phyloP scores from a whole-genome alignment of 2,797 vertebrate species.

The Lutjanus argentimaculatus region DNA sequence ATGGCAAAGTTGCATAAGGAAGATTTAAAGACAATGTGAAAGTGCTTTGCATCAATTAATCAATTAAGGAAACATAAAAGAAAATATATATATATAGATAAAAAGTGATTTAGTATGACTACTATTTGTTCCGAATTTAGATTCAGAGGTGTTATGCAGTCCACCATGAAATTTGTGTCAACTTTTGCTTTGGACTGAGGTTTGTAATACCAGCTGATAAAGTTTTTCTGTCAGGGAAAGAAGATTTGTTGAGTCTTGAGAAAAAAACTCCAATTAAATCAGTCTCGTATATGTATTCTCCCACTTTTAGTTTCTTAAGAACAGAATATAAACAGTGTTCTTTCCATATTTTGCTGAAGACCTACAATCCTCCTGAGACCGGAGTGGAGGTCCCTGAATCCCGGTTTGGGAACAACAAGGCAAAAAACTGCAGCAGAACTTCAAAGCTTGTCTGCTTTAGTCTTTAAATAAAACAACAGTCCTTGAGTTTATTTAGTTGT shows the following conservation, averaged over 20 bases:
- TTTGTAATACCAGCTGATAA: neutral
- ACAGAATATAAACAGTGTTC: neutral
- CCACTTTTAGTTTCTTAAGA: neutral
- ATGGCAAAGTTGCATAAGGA: neutral
- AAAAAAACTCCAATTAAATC: neutral
- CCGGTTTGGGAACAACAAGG: conserved; percentile 8
- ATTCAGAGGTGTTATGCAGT: neutral
- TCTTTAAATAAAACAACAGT: conserved; percentile 19
- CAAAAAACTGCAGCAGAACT: neutral
- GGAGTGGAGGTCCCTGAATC: conserved; percentile 9
- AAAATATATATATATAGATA: neutral
- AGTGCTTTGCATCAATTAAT: too few species aligned
- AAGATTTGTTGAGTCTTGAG: neutral
- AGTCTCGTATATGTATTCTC: neutral
- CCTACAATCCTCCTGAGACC: neutral
- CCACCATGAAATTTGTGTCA: neutral
- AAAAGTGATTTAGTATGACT: too few species aligned
- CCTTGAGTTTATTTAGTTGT: conserved; percentile 30
- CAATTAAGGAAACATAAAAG: too few species aligned
- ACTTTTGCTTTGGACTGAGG: neutral
- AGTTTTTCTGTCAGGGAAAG: too few species aligned
- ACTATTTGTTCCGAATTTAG: neutral
- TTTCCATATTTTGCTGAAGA: neutral
- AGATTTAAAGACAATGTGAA: neutral
- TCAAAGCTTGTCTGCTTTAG: conserved; percentile 27